Evolutionary conservation across 2,113 vertebrate genomes (phyloP).

Genomic region (Sakesphorus luctuosus): DNA sequence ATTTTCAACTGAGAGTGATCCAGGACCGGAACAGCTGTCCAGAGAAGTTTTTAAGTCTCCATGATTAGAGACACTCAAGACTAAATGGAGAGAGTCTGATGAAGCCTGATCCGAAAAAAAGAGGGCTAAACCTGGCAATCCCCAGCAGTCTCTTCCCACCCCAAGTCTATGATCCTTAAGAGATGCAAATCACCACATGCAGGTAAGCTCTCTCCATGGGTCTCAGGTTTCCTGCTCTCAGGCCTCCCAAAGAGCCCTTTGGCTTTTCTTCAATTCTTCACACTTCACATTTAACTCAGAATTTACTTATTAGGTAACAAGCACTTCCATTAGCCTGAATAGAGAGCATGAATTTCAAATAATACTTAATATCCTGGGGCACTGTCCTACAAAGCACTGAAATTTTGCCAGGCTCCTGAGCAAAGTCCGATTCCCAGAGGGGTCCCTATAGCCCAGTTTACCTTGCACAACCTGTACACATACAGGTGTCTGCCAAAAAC

Average conservation of each 20-base stretch:
- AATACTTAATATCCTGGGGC: not conserved
- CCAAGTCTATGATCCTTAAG: not conserved
- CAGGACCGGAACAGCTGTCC: not conserved
- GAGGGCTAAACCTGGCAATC: not conserved
- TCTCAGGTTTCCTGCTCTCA: not conserved
- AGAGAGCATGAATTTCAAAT: not conserved
- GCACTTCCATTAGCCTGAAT: not conserved
- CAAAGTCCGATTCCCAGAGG: not conserved
- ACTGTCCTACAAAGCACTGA: not conserved
- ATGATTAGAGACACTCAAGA: not conserved
- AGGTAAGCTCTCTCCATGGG: not conserved
- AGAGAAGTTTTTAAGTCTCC: not conserved
- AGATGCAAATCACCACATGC: not conserved
- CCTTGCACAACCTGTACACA: not conserved
- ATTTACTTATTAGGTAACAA: not conserved
- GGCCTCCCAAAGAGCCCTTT: not conserved
- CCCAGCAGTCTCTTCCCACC: not conserved
- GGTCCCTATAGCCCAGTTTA: not conserved
- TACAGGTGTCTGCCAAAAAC: not conserved
- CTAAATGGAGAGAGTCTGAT: fast-evolving
- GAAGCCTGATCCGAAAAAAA: not conserved
- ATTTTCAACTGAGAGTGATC: not conserved
- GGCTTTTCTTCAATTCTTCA: not conserved
- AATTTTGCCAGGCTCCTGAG: not conserved
- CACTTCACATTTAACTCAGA: not conserved